Percentiles rank a stretch among this genome's conserved stretches.
Evolutionary conservation across 2,888 invertebrate species (phyloP).

Genomic region (Patella ulyssiponensis): DNA sequence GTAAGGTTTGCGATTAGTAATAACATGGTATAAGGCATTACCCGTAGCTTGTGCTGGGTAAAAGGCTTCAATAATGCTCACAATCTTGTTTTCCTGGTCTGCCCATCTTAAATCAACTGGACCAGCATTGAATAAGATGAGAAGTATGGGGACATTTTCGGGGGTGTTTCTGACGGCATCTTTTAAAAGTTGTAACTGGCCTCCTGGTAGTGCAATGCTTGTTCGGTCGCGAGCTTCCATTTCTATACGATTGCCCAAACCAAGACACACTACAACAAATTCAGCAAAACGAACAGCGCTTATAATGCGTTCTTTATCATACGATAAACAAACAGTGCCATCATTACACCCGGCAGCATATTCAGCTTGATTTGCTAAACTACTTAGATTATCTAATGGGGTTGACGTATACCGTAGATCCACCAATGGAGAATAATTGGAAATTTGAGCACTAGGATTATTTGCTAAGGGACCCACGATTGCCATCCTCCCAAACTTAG

Average conservation of each 20-base stretch:
- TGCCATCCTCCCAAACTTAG: constrained; percentile 33
- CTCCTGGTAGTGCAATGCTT: neutral
- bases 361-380: constrained; percentile 39
- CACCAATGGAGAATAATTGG: constrained; percentile 57
- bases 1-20: neutral
- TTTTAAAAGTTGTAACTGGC: neutral
- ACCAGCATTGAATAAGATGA: neutral
- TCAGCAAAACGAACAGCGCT: constrained; percentile 47
- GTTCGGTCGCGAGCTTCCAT: neutral
- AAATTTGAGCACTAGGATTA: constrained; percentile 56
- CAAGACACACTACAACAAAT: constrained; percentile 60
- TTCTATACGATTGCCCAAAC: constrained; percentile 35
- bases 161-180: neutral
- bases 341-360: constrained; percentile 54
- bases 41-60: constrained; percentile 3
- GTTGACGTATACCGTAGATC: constrained; percentile 50
- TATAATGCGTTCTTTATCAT: constrained; percentile 41
- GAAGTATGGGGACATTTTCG: neutral
- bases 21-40: neutral
- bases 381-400: constrained; percentile 48
- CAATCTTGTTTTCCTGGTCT: neutral
- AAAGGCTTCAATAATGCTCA: neutral
- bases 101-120: neutral
- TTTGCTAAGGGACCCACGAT: constrained; percentile 67
- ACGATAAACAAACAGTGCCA: constrained; percentile 49